Evolutionary conservation across 2,113 vertebrate genomes (phyloP), one percentile per base, ranked within the genome.

Genomic region (Prolemur simus): DNA sequence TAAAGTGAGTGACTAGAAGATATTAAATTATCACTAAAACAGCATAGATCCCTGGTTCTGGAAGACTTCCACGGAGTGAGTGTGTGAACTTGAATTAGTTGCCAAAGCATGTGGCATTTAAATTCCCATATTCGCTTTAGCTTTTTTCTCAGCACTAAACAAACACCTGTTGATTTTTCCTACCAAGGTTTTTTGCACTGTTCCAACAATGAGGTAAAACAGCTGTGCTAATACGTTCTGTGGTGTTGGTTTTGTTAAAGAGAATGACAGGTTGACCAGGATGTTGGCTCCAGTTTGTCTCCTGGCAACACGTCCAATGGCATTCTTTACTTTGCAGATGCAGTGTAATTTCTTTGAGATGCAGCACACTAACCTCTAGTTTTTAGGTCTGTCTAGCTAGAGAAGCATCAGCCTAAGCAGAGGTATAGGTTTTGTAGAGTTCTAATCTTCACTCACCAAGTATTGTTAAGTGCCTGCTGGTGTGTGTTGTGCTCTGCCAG

Each of bases 141-240:
- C 73, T 89, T 37, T 63, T 49, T 37, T 54, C 37, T 91, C 52
- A 47, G 64, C 1, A 1, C 83, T 90, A 83, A 89, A 49, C 77
- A 96, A 84, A 96, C 54, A 87, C 83, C 81, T 96, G 94, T 97
- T 71, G 69, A 37, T 64, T 76, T 85, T 97, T 85, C 81, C 47
- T 37, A 18, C 60, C 84, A n/a, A 68, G n/a, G 47, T 45, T 88
- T 90, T 94, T 81, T 64, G 69, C 45, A 3, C 83, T 52, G 20
- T 93, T 64, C 20, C 25, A 56, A 9, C 21, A 56, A 9, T 37
- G 63, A 49, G 27, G 3, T 52, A 42, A 63, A 81, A 58, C 56
- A 34, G n/a, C 87, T 73, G 12, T 47, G 58, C 64, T 39, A 49
- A 5, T 20, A 20, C 29, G 14, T 83, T 42, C 34, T 39, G 25